phyloP scores from a whole-genome alignment of 2,797 vertebrate species.

The Periparus ater region DNA sequence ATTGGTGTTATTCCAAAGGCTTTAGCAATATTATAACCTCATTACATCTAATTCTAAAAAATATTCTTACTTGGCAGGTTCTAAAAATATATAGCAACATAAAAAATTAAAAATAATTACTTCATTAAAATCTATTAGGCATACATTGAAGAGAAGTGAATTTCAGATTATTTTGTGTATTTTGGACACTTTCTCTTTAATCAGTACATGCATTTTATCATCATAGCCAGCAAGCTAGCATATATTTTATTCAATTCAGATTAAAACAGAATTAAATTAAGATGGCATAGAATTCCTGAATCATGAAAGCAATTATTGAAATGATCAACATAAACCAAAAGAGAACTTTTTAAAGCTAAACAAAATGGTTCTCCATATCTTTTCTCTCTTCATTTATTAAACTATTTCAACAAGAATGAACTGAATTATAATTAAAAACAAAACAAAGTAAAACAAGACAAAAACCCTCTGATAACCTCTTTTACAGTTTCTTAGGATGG shows the following conservation, averaged over 20 bases:
- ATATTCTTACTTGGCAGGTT: background rate
- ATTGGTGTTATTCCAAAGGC: background rate
- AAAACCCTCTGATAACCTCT: background rate
- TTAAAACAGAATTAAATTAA: conserved; percentile 37
- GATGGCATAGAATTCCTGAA: background rate
- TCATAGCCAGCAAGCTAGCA: background rate
- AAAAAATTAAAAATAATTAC: conserved; percentile 11
- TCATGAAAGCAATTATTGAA: background rate
- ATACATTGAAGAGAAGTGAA: background rate
- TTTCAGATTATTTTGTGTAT: conserved; percentile 4
- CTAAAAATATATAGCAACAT: background rate
- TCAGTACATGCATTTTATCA: background rate
- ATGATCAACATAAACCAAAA: conserved; percentile 1
- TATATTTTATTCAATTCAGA: conserved; percentile 24
- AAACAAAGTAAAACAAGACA: background rate
- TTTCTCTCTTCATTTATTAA: background rate
- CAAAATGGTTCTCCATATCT: background rate
- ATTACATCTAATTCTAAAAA: background rate
- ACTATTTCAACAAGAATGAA: conserved; percentile 16
- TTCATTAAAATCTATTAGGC: conserved; percentile 1
- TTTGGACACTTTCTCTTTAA: background rate
- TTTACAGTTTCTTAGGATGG: conserved; percentile 12
- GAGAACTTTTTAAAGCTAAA: background rate
- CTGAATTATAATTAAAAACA: background rate
- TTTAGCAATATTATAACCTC: background rate